Evolutionary conservation across 2,888 invertebrate species (phyloP), one percentile per base, ranked within the genome.

Genomic region (Hirtodrosophila duncani): DNA sequence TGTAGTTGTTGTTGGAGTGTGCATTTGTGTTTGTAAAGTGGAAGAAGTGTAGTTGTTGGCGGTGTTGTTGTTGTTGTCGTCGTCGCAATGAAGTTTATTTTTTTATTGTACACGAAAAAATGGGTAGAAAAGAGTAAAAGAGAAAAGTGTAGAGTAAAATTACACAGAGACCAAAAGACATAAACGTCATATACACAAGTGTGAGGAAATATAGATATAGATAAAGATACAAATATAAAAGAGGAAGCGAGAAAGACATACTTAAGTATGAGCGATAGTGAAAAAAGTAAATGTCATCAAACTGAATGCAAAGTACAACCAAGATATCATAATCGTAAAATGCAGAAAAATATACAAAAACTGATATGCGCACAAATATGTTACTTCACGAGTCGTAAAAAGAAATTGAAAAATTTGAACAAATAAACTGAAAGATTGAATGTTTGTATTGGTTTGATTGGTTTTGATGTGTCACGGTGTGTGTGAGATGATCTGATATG

Each of bases 111-210:
- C 29, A 55, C 41, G 34, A 18, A 42, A 24, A 43, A 16, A 42
- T 9, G 41, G 16, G 52, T 44, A 45, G 53, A 57, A 72, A 50
- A 56, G 39, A 62, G 56, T 48, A 64, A 43, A 75, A 64, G 69
- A 69, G 63, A 71, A 71, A 64, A 57, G 77, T 80, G 58, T 63
- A 69, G 66, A 63, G 78, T 69, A 68, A 58, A 75, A 71, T 72
- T 72, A 72, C 72, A 75, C 56, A 72, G 38, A 72, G 70, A 52
- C 38, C 31, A 58, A 66, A 58, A 62, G 53, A 68, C 60, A 63
- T 62, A 55, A 44, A 58, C n/a, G 62, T 71, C 65, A 53, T 63
- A 52, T 33, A 24, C 36, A 50, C 29, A 48, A 34, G 48, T 33
- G 44, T 31, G 26, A 30, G 46, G 51, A 50, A 34, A 45, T 33